Conservation (phyloP, 1,140 invertebrate genomes). For the Lordiphosa mommai region DNA sequence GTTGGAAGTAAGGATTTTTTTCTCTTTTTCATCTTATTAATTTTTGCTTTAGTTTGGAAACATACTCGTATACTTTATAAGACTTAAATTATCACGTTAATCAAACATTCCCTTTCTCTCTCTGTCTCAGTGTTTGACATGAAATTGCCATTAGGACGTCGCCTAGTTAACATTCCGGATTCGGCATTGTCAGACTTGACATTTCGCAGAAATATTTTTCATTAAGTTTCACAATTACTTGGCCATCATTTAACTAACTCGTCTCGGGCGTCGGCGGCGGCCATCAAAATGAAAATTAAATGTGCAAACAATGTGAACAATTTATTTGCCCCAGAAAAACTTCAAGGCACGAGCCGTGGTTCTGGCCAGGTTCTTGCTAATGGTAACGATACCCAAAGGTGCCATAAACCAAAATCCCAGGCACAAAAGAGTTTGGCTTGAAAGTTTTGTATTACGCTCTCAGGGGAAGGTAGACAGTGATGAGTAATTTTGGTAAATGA, state of each 20-base stretch:
- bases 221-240: slow-evolving; percentile 53
- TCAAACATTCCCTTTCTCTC: slow-evolving; percentile 3
- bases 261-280: neutral
- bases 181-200: slow-evolving; percentile 1
- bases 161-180: slow-evolving; percentile 27
- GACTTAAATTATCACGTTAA: too few species aligned
- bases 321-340: slow-evolving; percentile 19
- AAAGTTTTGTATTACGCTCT: slow-evolving; percentile 10
- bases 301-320: slow-evolving; percentile 42
- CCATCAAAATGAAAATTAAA: slow-evolving; percentile 51
- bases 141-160: slow-evolving; percentile 24
- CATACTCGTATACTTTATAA: too few species aligned
- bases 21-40: too few species aligned
- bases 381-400: slow-evolving; percentile 64
- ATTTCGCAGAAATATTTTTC: slow-evolving; percentile 42
- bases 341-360: slow-evolving; percentile 1
- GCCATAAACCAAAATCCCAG: slow-evolving; percentile 55
- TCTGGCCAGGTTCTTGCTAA: slow-evolving; percentile 11
- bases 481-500: too few species aligned
- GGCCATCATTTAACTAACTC: slow-evolving; percentile 18
- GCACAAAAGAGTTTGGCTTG: slow-evolving; percentile 19
- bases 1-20: too few species aligned
- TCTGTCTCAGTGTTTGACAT: slow-evolving; percentile 10
- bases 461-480: neutral
- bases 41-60: too few species aligned